These are phyloP conservation scores for Oeneis ivallda DNA, from an alignment of 2,888 invertebrate species.

Conservation along the genomic window DNA sequence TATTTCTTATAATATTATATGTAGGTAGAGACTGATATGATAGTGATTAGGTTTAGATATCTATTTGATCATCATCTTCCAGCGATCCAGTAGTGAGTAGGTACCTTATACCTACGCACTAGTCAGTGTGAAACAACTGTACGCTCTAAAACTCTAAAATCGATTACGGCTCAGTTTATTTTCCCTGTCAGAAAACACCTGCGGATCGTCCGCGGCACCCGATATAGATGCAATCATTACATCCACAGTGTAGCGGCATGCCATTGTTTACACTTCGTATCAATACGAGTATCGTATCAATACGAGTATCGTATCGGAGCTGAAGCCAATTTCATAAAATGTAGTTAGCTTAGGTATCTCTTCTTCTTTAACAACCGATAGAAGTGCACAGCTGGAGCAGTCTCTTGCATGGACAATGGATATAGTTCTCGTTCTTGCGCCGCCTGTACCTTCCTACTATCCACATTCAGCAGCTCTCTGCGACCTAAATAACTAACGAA, in stretches of 20 bases:
- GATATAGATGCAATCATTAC: slow-evolving; percentile 73
- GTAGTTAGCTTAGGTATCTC: too few species aligned
- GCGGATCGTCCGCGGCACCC: slow-evolving; percentile 64
- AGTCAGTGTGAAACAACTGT: slow-evolving; percentile 55
- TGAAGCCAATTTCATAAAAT: slow-evolving; percentile 29
- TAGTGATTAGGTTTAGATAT: too few species aligned
- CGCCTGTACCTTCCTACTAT: too few species aligned
- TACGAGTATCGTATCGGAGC: slow-evolving; percentile 22
- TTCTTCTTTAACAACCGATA: too few species aligned
- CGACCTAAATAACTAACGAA: too few species aligned
- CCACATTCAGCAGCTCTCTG: too few species aligned
- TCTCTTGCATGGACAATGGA: too few species aligned
- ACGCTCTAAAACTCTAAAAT: slow-evolving; percentile 68
- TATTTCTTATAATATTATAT: too few species aligned
- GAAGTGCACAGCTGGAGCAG: too few species aligned
- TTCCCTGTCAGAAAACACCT: slow-evolving; percentile 75
- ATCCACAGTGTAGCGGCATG: slow-evolving; percentile 34
- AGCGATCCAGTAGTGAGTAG: slow-evolving; percentile 34
- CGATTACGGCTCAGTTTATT: slow-evolving; percentile 76
- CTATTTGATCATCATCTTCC: slow-evolving; percentile 39
- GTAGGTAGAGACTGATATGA: too few species aligned
- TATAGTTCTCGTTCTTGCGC: too few species aligned
- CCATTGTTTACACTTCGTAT: slow-evolving; percentile 32
- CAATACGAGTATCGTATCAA: slow-evolving; percentile 26
- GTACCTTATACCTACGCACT: too few species aligned